Evolutionary conservation across 2,888 invertebrate genomes (phyloP).

Genomic region (Amaurobius ferox): DNA sequence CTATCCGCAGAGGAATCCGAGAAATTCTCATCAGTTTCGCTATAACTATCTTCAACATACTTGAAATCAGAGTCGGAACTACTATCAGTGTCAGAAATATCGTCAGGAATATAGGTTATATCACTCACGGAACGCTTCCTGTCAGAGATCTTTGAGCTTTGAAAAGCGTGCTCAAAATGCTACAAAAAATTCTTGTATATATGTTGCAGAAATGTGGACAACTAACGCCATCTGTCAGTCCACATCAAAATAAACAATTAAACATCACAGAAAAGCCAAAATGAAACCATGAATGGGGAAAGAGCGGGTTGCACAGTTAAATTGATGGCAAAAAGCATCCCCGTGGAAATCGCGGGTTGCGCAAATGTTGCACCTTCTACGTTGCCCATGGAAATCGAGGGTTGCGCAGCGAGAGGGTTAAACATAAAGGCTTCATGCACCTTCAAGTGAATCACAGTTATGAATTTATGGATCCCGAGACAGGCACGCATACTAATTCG

Average conservation of each 20-base stretch:
- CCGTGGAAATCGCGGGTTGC: constrained; percentile 27
- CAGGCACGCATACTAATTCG: too few relatives aligned
- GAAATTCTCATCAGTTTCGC: constrained; percentile 4
- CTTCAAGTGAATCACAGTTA: too few relatives aligned
- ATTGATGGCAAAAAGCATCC: constrained; percentile 25
- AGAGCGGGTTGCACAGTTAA: constrained; percentile 18
- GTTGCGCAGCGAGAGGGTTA: constrained; percentile 23
- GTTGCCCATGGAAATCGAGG: constrained; percentile 30
- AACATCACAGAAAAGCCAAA: constrained; percentile 4
- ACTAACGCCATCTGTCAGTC: neutral
- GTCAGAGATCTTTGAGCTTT: neutral
- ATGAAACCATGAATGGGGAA: neutral
- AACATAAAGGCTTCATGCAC: too few relatives aligned
- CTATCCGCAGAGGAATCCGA: constrained; percentile 1
- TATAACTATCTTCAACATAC: constrained; percentile 16
- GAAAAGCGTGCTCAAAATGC: constrained; percentile 16
- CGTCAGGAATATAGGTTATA: constrained; percentile 7
- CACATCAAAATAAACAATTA: constrained; percentile 2
- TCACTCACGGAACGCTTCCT: constrained; percentile 1
- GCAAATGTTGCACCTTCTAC: constrained; percentile 19
- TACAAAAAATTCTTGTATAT: too few relatives aligned
- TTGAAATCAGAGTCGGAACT: constrained; percentile 24
- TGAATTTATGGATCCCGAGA: too few relatives aligned
- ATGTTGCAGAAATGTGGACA: neutral
- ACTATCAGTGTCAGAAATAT: constrained; percentile 13